Base-by-base conservation (phyloP, 2,113 vertebrate genomes). In the Actenoides hombroni region DNA sequence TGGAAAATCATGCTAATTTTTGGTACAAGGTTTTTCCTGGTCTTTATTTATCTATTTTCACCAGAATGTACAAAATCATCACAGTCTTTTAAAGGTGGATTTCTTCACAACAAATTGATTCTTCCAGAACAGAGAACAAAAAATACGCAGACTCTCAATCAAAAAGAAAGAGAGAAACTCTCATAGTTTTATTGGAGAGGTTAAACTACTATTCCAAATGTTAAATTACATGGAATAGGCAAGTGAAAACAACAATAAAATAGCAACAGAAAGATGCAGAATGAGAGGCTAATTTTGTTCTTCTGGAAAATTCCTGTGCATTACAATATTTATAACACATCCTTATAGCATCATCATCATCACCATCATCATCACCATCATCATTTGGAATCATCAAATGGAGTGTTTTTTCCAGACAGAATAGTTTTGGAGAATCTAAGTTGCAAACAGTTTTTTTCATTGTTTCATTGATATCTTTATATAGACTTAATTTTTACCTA, bases 381-480 rank as follows among this genome's bases (percentile, higher is more conserved):
- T 48, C 89, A 93, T 86, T 95, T 95, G 82, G 69, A 94, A 87
- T 44, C 84, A 87, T 83, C 80, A 56, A 80, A 33, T 54, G n/a
- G 48, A 71, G 28, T 44, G 6, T 88, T 80, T 94, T 94, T 96
- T 93, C 91, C 18, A 82, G 88, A 57, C 39, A 92, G 59, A 83
- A 77, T 79, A 81, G 8, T 25, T 73, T 77, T 83, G 63, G 40
- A 88, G 75, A 97, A 89, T 69, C 23, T 57, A 77, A 71, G 40
- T 49, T 81, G 70, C 84, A 96, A 95, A 83, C 60, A 94, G 16
- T 16, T 88, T 94, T 74, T 85, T 60, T 95, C 83, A 86, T 80
- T 18, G 14, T 80, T 94, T 67, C 11, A 13, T 88, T 94, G 42
- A 81, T 90, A 88, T 71, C 94, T 95, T 96, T 79, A 79, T 10